phyloP scores from a whole-genome alignment of 2,113 vertebrate species.

The Pangasianodon gigas region DNA sequence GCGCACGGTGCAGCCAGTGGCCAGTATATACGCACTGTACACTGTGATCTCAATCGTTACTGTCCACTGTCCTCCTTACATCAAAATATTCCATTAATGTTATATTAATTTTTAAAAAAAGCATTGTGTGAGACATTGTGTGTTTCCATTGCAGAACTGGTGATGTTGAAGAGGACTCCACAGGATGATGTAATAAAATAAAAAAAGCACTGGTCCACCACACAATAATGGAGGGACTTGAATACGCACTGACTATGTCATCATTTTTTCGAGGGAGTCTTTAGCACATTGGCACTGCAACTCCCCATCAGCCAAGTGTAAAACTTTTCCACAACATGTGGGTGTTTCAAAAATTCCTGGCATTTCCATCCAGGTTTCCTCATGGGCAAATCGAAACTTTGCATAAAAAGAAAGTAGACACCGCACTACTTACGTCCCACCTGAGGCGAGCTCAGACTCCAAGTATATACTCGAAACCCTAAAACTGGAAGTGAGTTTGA shows the following conservation, averaged over 20 bases:
- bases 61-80: background rate
- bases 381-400: constrained; percentile 18
- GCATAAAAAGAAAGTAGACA: constrained; percentile 21
- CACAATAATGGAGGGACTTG: background rate
- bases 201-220: background rate
- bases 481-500: constrained; percentile 6
- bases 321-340: constrained; percentile 17
- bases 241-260: background rate
- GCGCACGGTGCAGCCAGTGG: background rate
- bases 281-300: constrained; percentile 15
- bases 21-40: no score
- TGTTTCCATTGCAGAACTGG: background rate
- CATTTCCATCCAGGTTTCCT: constrained; percentile 17
- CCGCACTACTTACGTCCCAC: background rate
- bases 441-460: constrained; percentile 1
- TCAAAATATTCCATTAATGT: background rate
- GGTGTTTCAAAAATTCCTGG: background rate
- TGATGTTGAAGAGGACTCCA: background rate
- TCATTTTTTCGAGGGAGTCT: constrained; percentile 23
- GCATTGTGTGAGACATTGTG: background rate
- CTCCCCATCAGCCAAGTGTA: background rate
- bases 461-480: background rate
- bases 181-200: background rate
- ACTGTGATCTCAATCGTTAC: background rate
- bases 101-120: background rate